These are phyloP conservation scores for Lamprotornis superbus DNA, from an alignment of 2,113 vertebrate genomes.

Conservation along the genomic window DNA sequence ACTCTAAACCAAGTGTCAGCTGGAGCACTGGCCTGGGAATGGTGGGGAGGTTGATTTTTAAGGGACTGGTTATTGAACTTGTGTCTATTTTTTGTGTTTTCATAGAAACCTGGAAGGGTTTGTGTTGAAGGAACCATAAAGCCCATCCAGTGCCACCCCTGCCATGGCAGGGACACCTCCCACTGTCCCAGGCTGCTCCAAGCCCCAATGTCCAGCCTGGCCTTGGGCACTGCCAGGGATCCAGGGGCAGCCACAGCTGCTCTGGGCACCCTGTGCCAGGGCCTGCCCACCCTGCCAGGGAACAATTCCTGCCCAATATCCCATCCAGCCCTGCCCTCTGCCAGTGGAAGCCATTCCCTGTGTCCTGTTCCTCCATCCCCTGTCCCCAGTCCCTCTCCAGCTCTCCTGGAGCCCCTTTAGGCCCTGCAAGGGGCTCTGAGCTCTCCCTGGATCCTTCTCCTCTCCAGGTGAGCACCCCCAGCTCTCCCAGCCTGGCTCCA, in stretches of 20 bases:
- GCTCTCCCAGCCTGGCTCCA: not conserved
- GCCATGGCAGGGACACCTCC: not conserved
- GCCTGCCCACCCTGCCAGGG: not conserved
- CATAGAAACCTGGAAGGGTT: not conserved
- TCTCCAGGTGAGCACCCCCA: not conserved
- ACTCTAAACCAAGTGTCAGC: not conserved
- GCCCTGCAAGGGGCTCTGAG: not conserved
- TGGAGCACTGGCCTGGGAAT: not conserved
- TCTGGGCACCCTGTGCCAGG: not conserved
- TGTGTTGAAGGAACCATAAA: not conserved
- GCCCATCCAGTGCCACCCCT: rapidly evolving
- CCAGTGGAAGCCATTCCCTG: not conserved
- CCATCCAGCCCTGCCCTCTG: not conserved
- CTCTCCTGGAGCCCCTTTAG: not conserved
- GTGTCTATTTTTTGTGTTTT: not conserved
- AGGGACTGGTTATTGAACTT: not conserved
- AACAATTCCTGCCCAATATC: not conserved
- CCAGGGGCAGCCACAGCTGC: not conserved
- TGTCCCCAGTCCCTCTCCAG: not conserved
- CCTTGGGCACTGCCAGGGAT: not conserved
- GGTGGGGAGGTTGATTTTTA: not conserved
- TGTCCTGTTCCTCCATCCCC: not conserved
- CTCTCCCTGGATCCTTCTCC: not conserved
- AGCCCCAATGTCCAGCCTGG: not conserved
- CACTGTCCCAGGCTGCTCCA: not conserved